phyloP scores from a whole-genome alignment of 2,113 vertebrate genomes.

The Coracopsis vasa region DNA sequence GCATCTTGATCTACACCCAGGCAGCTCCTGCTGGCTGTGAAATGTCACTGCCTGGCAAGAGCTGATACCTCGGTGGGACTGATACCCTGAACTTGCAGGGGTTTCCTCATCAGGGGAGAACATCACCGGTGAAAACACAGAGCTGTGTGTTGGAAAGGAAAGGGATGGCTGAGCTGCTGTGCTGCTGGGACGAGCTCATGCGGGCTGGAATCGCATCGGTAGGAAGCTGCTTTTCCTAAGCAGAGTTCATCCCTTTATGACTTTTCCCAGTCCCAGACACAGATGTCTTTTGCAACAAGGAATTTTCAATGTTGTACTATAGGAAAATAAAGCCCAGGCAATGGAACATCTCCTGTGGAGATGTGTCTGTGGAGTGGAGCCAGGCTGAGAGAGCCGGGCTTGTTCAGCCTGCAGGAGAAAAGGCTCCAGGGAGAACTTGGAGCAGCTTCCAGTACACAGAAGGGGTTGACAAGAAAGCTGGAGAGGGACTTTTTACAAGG shows the following conservation, averaged over 20 bases:
- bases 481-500: not conserved
- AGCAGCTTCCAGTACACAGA: not conserved
- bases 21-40: slow-evolving; percentile 32
- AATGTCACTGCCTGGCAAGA: slow-evolving; percentile 55
- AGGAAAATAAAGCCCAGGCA: not conserved
- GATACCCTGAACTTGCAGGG: slow-evolving; percentile 28
- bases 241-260: not conserved
- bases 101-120: slow-evolving; percentile 1
- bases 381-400: not conserved
- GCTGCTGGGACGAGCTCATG: not conserved
- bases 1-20: slow-evolving; percentile 14
- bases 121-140: not conserved
- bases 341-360: not conserved
- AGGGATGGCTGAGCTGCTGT: not conserved
- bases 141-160: not conserved
- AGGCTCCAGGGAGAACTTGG: not conserved
- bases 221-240: not conserved
- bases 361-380: not conserved
- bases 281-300: not conserved
- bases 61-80: not conserved
- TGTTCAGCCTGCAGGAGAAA: not conserved
- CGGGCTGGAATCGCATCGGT: not conserved
- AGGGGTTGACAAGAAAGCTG: not conserved
- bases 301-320: not conserved
- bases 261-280: not conserved